phyloP scores from a whole-genome alignment of 2,113 vertebrate genomes.

The Rhodinocichla rosea region DNA sequence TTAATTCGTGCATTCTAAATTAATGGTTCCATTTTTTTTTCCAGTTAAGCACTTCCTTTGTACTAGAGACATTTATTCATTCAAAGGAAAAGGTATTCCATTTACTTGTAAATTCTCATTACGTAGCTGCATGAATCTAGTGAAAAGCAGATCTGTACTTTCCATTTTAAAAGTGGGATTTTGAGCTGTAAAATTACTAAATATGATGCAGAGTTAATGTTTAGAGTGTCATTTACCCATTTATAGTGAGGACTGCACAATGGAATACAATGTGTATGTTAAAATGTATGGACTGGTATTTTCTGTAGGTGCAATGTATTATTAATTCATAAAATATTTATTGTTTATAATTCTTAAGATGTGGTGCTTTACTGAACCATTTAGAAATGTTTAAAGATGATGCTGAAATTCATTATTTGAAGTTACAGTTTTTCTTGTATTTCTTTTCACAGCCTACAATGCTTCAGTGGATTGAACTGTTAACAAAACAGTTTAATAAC shows the following conservation, averaged over 20 bases:
- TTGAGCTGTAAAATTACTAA: background rate
- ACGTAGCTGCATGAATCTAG: conserved; percentile 28
- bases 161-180: background rate
- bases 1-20: conserved; percentile 16
- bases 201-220: background rate
- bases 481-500: conserved; percentile 99
- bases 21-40: conserved; percentile 51
- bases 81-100: conserved; percentile 97
- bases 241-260: background rate
- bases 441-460: conserved; percentile 88
- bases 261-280: background rate
- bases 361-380: background rate
- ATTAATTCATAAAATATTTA: background rate
- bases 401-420: background rate
- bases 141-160: background rate
- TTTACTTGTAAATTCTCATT: conserved; percentile 30
- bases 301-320: background rate
- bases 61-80: conserved; percentile 98
- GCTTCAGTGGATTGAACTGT: conserved; percentile 98
- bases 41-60: conserved; percentile 98
- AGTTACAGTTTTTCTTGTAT: conserved; percentile 11
- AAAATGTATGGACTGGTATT: background rate
- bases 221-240: background rate
- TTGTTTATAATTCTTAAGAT: background rate
- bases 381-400: background rate